Evolutionary conservation across 2,797 vertebrate species (phyloP).

Genomic region (Scarus forsteni): DNA sequence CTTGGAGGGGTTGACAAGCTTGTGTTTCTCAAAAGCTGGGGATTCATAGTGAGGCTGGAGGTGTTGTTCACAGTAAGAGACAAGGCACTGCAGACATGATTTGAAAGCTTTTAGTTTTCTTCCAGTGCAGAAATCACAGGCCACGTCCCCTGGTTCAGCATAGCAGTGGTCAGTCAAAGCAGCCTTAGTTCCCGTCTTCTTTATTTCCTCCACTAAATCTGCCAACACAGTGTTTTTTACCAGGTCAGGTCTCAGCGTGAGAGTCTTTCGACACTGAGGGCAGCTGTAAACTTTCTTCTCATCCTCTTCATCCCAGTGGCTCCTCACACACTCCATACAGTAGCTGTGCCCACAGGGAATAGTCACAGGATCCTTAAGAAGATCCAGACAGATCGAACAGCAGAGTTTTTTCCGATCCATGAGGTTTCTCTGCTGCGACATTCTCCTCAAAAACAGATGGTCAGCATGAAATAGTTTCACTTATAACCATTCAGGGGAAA

Average conservation of each 20-base stretch:
- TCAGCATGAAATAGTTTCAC: conserved; percentile 23
- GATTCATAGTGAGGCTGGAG: conserved; percentile 44
- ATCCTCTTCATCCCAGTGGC: conserved; percentile 25
- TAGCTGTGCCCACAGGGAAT: conserved; percentile 36
- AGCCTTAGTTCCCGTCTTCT: conserved; percentile 6
- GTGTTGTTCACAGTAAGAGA: conserved; percentile 33
- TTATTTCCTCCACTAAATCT: conserved; percentile 37
- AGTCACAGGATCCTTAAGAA: conserved; percentile 25
- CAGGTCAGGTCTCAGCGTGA: conserved; percentile 10
- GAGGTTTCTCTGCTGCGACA: conserved; percentile 23
- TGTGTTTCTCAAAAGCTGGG: conserved; percentile 29
- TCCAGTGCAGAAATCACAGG: conserved; percentile 29
- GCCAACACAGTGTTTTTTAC: conserved; percentile 34
- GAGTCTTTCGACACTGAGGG: conserved; percentile 31
- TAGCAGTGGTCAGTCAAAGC: conserved; percentile 24
- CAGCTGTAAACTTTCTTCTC: conserved; percentile 16
- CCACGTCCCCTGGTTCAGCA: conserved; percentile 10
- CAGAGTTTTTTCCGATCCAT: conserved; percentile 31
- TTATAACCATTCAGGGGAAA: neutral
- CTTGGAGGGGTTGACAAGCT: conserved; percentile 19
- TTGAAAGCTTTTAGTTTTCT: conserved; percentile 24
- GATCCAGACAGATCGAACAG: conserved; percentile 42
- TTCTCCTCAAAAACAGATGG: conserved; percentile 1
- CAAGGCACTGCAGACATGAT: conserved; percentile 31
- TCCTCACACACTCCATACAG: conserved; percentile 24